phyloP scores from a whole-genome alignment of 2,797 vertebrate genomes.

The Halcyon smyrnensis region DNA sequence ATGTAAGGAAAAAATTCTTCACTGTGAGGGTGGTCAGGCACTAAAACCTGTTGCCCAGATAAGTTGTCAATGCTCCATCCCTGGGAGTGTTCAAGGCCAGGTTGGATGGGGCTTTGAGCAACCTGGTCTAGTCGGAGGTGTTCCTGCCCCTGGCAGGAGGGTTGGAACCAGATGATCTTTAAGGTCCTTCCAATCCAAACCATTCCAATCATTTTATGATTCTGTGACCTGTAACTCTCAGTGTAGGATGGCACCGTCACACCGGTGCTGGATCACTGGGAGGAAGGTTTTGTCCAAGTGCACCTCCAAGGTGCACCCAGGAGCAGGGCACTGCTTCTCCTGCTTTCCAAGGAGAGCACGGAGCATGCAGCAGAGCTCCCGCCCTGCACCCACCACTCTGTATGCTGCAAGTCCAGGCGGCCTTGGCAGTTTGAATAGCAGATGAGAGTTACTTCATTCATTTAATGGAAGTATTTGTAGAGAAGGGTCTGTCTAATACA shows the following conservation, averaged over 20 bases:
- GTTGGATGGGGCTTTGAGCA: background rate
- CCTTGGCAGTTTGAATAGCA: background rate
- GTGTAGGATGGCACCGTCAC: background rate
- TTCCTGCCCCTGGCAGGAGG: background rate
- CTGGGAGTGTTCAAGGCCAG: background rate
- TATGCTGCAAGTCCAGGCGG: background rate
- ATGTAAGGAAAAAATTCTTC: background rate
- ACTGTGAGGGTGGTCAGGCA: background rate
- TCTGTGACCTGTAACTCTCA: fast-evolving
- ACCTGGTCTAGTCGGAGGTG: background rate
- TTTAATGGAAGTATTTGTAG: background rate
- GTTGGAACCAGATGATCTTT: background rate
- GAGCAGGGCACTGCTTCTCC: background rate
- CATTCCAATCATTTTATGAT: background rate
- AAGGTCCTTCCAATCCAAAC: background rate
- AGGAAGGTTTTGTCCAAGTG: background rate
- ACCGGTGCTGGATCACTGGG: background rate
- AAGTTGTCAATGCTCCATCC: background rate
- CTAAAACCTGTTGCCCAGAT: background rate
- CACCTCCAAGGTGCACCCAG: background rate
- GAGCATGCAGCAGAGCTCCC: background rate
- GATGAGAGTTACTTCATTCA: background rate
- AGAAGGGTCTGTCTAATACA: background rate
- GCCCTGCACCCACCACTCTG: background rate
- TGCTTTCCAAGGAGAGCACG: background rate